These are phyloP conservation scores for Diadegma fenestrale DNA, from an alignment of 2,888 invertebrate species.

Conservation along the genomic window DNA sequence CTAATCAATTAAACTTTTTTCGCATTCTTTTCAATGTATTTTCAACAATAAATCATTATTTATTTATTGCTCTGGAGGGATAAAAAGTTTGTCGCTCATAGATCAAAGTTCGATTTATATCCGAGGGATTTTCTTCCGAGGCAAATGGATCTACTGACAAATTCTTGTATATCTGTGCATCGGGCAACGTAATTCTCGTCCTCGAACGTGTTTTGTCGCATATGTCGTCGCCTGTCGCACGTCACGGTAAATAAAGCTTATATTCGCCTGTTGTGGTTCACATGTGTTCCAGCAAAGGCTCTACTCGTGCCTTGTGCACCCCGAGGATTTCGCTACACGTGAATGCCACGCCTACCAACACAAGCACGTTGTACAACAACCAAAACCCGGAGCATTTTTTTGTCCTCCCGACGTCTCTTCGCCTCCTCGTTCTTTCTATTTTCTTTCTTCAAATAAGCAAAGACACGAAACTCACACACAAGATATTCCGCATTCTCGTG, in stretches of 20 bases:
- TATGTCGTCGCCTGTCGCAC: slow-evolving; percentile 48
- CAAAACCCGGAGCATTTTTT: slow-evolving; percentile 34
- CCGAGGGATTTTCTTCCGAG: neutral
- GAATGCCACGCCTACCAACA: neutral
- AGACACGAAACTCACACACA: neutral
- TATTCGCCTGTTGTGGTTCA: slow-evolving; percentile 45
- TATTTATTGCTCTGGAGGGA: neutral
- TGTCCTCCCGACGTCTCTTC: neutral
- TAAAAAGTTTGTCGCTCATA: neutral
- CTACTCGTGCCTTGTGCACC: slow-evolving; percentile 33
- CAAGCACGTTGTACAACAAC: neutral
- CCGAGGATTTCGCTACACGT: slow-evolving; percentile 32
- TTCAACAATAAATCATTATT: neutral
- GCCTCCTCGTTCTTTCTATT: slow-evolving; percentile 28
- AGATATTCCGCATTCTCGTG: slow-evolving; percentile 5
- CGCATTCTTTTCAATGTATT: neutral
- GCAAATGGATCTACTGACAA: slow-evolving; percentile 10
- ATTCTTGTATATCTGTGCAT: slow-evolving; percentile 17
- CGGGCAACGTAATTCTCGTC: slow-evolving; percentile 19
- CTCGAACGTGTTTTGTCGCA: slow-evolving; percentile 44
- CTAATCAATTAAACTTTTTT: neutral
- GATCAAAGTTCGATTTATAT: neutral
- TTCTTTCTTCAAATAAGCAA: slow-evolving; percentile 32
- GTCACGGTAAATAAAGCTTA: slow-evolving; percentile 63
- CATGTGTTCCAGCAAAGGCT: slow-evolving; percentile 21